A percentile compares a stretch with the other conserved stretches of the same genome.
phyloP scores from a whole-genome alignment of 2,888 invertebrate genomes.

The Piscicola geometra region DNA sequence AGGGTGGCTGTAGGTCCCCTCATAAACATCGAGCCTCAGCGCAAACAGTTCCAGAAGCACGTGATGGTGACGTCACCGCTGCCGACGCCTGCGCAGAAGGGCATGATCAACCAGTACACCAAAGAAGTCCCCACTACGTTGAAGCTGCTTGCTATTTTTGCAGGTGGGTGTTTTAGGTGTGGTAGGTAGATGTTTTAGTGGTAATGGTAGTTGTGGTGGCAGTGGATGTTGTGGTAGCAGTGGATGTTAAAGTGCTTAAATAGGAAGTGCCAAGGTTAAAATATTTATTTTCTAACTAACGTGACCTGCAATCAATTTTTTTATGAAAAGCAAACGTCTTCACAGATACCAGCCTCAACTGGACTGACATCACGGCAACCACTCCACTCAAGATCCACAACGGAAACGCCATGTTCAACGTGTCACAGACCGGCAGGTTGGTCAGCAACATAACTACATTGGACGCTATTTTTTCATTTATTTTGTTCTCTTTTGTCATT shows the following conservation, averaged over 20 bases:
- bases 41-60: slow-evolving; percentile 98
- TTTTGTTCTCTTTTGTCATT: no score
- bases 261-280: no score
- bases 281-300: no score
- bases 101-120: slow-evolving; percentile 87
- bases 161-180: slow-evolving; percentile 20
- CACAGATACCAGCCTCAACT: slow-evolving; percentile 62
- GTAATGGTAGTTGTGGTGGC: no score
- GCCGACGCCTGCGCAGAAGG: slow-evolving; percentile 64
- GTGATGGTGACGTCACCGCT: slow-evolving; percentile 98
- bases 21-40: slow-evolving; percentile 94
- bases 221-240: no score
- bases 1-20: slow-evolving; percentile 99
- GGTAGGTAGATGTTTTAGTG: no score
- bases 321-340: no score
- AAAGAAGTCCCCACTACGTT: slow-evolving; percentile 48
- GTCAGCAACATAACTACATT: no score
- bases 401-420: slow-evolving; percentile 98
- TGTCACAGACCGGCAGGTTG: slow-evolving; percentile 88
- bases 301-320: no score
- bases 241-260: background rate
- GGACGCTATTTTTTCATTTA: no score
- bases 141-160: slow-evolving; percentile 6
- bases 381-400: slow-evolving; percentile 96
- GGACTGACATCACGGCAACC: slow-evolving; percentile 99